phyloP scores from a whole-genome alignment of 2,888 invertebrate genomes.

The Automeris io region DNA sequence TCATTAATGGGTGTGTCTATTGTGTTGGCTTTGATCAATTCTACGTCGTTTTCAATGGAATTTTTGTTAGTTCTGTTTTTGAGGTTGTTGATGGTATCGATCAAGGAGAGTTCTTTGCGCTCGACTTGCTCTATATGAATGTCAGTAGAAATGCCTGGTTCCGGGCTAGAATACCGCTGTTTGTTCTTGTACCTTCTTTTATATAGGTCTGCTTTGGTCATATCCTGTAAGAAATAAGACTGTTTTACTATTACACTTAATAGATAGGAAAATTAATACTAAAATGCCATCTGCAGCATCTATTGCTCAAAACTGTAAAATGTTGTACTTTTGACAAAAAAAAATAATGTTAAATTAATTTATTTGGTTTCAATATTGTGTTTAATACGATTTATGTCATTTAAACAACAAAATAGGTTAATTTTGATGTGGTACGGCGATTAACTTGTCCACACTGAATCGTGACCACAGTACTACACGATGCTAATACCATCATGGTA shows the following conservation, averaged over 20 bases:
- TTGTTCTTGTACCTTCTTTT: constrained; percentile 65
- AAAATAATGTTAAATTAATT: no score
- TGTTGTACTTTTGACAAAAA: no score
- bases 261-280: no score
- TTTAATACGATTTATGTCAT: no score
- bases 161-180: constrained; percentile 45
- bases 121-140: constrained; percentile 28
- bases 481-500: no score
- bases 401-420: no score
- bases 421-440: no score
- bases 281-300: no score
- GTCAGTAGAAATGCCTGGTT: constrained; percentile 35
- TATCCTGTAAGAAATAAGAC: constrained; percentile 41
- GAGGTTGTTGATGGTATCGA: constrained; percentile 50
- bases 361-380: no score
- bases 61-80: constrained; percentile 52
- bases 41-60: constrained; percentile 63
- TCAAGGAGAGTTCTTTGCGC: constrained; percentile 32
- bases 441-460: no score
- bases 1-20: constrained; percentile 49
- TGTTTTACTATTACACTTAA: neutral
- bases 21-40: constrained; percentile 59
- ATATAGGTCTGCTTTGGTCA: constrained; percentile 70
- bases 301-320: no score
- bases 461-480: no score